Base-by-base conservation (phyloP, 2,888 invertebrate species). In the Spicauda simplicius region DNA sequence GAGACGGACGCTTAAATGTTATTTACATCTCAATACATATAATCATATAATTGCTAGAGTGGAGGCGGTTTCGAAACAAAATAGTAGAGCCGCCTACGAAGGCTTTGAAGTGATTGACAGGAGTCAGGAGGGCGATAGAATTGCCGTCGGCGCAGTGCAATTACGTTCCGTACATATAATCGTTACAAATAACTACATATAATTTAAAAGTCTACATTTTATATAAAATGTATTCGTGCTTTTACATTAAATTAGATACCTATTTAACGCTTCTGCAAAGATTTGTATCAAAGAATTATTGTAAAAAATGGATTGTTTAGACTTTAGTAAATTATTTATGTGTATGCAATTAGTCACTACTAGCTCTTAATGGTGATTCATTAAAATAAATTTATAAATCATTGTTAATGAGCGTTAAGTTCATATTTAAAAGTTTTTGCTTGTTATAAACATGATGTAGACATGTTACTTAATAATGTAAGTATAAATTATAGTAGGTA, bases 61-160 rank as follows among this genome's bases (percentile, higher is more conserved):
- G 19, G 7, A 19, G 52, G 18, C 52, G 20, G 52, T 53, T 20
- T 53, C 48, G 16, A 48, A 12, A 48, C 48, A 48, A 48, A 48
- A 45, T 14, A 16, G 48, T 48, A 48, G n/a, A 48, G 48, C 16
- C 48, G 52, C 20, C 18, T 20, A 48, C 2, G 6, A 7, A 48
- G 48, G 16, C 16, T 48, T 2, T 25, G 25, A 11, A 18, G 19
- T 19, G 19, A 25, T 25, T 41, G n/a, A 33, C 19, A 58, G 10
- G 45, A 57, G 12, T 19, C 19, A 25, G 18, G 45, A 58, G 45
- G n/a, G 41, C 58, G 45, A 19, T 60, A 16, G 48, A 60, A 30
- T 50, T 16, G 60, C 58, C 58, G 58, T 45, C 58, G 58, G 58
- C 58, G n/a, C 16, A n/a, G 10, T 45, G 10, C 45, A 45, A 45